These are phyloP conservation scores for Drosophila nigromelanica DNA, from an alignment of 1,140 invertebrate species.

Conservation along the genomic window DNA sequence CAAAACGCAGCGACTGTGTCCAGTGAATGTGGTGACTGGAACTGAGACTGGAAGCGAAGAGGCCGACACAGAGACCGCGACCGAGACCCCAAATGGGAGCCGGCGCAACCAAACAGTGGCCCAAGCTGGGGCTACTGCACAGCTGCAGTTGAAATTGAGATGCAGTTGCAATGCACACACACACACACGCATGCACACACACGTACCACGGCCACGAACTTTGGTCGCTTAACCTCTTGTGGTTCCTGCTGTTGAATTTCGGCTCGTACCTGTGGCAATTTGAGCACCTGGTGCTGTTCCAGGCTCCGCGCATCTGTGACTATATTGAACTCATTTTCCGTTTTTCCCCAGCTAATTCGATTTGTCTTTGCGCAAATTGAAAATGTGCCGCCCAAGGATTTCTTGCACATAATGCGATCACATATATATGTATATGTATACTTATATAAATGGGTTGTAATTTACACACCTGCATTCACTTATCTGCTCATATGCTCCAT, in stretches of 20 bases:
- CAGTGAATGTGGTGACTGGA: conserved; percentile 12
- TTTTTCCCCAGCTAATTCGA: conserved; percentile 57
- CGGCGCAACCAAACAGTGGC: conserved; percentile 15
- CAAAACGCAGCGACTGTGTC: neutral
- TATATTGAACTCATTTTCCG: conserved; percentile 50
- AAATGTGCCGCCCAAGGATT: conserved; percentile 66
- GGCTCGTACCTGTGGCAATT: conserved; percentile 60
- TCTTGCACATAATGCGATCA: conserved; percentile 1
- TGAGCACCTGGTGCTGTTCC: conserved; percentile 56
- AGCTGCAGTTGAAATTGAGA: conserved; percentile 52
- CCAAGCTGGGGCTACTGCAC: conserved; percentile 37
- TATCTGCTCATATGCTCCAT: conserved; percentile 7
- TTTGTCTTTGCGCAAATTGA: conserved; percentile 67
- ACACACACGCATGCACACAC: conserved; percentile 28
- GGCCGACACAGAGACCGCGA: conserved; percentile 1
- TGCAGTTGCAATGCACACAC: conserved; percentile 33
- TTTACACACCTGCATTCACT: conserved; percentile 57
- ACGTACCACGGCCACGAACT: conserved; percentile 71
- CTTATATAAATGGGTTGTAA: conserved; percentile 1
- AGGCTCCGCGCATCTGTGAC: conserved; percentile 18
- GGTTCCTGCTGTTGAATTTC: conserved; percentile 56
- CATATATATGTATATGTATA: no score
- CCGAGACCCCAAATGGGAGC: conserved; percentile 28
- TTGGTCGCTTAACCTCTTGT: conserved; percentile 70
- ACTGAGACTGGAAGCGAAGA: conserved; percentile 4